Base-by-base conservation (phyloP, 2,797 vertebrate genomes). In the Lophius americanus region DNA sequence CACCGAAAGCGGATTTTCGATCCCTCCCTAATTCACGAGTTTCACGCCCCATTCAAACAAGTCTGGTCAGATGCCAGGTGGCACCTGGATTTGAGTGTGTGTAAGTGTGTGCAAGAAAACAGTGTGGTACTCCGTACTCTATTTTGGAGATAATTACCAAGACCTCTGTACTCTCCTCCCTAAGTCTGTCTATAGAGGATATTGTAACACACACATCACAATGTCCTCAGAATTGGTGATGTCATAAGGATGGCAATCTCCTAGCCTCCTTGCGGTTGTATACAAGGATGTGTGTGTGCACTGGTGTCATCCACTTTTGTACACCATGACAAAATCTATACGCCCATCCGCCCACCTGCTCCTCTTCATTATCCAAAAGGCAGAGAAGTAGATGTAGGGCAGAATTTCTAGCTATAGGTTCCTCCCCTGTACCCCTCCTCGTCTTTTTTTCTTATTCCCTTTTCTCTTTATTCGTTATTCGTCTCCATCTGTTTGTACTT, bases 311-410 rank as follows among this genome's bases (percentile, higher is more conserved):
- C 37, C 37, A 2, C 7, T 38, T 7, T 38, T 38, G 37, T 38
- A 57, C 69, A 79, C 75, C 79, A 61, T 84, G 88, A 89, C 81
- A 88, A 79, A 79, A 83, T 80, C 82, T 58, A 86, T 85, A 90
- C 76, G 55, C 75, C 85, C 78, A 84, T 79, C 81, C 76, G 55
- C 75, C 85, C 78, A 84, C 81, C 81, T 83, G 83, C 82, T 91
- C 67, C 80, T 83, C 81, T 77, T 86, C 74, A 81, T 89, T 80
- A 81, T 78, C 81, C 63, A 64, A 56, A 79, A 79, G 43, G 70
- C 74, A 58, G 66, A 77, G 73, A 70, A 65, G 68, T 70, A 64
- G 83, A 82, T 81, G 69, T 68, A 65, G 79, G 67, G 60, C 61
- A 66, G 76, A 56, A 74, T 83, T 53, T 79, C 37, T 57, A 52